Evolutionary conservation across 2,113 vertebrate genomes (phyloP).

Genomic region (Anolis carolinensis): DNA sequence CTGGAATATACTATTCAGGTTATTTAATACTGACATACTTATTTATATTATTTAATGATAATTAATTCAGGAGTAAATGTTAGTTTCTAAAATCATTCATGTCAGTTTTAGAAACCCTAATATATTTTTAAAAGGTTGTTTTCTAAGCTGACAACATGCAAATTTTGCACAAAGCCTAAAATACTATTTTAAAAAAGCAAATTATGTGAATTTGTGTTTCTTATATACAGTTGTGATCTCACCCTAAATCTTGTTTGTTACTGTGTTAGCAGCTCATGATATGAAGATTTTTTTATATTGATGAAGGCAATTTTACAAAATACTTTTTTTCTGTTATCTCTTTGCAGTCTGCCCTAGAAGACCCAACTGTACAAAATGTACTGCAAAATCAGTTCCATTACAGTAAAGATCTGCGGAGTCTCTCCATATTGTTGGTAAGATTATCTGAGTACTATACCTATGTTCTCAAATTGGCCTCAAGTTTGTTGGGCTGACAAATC

Average conservation of each 20-base stretch:
- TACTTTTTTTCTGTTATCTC: not conserved
- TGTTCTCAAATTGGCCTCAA: too few relatives aligned
- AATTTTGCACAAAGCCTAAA: too few relatives aligned
- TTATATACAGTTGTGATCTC: not conserved
- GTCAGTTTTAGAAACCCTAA: not conserved
- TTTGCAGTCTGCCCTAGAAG: slow-evolving; percentile 82
- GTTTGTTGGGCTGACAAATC: not conserved
- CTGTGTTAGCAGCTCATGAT: not conserved
- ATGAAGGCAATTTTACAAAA: not conserved
- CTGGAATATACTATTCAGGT: too few relatives aligned
- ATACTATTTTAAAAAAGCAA: too few relatives aligned
- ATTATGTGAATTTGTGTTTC: not conserved
- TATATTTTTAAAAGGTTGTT: not conserved
- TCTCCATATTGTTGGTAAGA: slow-evolving; percentile 87
- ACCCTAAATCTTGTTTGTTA: not conserved
- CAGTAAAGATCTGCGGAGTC: slow-evolving; percentile 86
- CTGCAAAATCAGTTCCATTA: slow-evolving; percentile 84
- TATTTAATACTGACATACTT: not conserved
- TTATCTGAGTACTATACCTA: too few relatives aligned
- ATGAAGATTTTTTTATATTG: not conserved
- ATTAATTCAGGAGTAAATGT: too few relatives aligned
- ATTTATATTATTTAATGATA: not conserved
- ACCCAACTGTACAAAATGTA: slow-evolving; percentile 77
- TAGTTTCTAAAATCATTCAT: not conserved
- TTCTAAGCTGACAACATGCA: too few relatives aligned